Evolutionary conservation across 2,888 invertebrate genomes (phyloP).

Genomic region (Platycnemis pennipes): DNA sequence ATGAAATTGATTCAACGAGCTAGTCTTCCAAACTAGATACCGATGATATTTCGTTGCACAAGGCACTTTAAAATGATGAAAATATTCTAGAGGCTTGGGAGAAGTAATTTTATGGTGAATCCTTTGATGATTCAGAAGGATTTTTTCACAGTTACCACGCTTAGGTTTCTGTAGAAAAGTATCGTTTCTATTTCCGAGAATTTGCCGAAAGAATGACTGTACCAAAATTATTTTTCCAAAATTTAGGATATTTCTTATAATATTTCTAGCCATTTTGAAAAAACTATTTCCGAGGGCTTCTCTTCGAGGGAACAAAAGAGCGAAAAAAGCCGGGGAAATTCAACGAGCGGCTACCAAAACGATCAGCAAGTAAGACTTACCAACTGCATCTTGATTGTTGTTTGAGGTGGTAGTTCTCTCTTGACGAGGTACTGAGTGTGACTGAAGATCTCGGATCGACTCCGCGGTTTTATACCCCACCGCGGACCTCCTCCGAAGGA

Average conservation of each 20-base stretch:
- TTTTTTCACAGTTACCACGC: neutral
- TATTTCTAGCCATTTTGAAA: no score
- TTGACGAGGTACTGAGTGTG: conserved; percentile 32
- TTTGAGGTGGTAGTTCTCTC: conserved; percentile 35
- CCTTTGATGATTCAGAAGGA: neutral
- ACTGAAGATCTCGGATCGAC: neutral
- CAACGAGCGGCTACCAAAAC: neutral
- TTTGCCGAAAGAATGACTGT: no score
- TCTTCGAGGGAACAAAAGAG: no score
- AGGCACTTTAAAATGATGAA: neutral
- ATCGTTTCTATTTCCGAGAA: no score
- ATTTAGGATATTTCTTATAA: no score
- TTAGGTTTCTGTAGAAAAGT: neutral
- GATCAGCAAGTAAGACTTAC: neutral
- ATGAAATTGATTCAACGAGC: neutral
- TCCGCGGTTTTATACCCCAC: conserved; percentile 22
- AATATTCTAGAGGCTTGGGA: neutral
- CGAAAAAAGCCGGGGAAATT: neutral
- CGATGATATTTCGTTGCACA: neutral
- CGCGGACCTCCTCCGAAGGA: neutral
- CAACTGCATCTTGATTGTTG: conserved; percentile 14
- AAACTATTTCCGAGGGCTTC: no score
- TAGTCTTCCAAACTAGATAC: neutral
- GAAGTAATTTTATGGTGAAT: neutral
- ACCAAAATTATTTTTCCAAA: no score